These are phyloP conservation scores for Mylabris sibirica DNA, from an alignment of 2,888 invertebrate genomes.

Conservation along the genomic window DNA sequence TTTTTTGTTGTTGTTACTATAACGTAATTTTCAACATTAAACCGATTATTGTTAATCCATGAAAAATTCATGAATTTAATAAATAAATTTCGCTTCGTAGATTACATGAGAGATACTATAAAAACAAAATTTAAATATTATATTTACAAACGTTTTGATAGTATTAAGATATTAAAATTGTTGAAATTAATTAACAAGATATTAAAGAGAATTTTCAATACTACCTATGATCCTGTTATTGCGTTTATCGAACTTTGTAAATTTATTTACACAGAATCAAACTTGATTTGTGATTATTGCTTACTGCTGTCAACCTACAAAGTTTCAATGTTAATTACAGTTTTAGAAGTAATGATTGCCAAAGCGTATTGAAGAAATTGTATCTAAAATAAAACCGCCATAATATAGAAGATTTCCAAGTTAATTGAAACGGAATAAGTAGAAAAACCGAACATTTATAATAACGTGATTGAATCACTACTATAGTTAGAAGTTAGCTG, in stretches of 20 bases:
- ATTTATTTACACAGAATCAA: not conserved
- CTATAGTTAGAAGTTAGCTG: not conserved
- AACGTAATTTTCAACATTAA: not conserved
- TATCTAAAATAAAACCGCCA: not conserved
- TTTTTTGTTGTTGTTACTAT: not conserved
- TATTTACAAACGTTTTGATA: not conserved
- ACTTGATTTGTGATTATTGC: not conserved
- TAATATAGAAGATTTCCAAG: too few relatives aligned
- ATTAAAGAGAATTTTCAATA: not conserved
- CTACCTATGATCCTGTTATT: not conserved
- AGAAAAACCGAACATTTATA: not conserved
- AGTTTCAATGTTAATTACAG: slow-evolving; percentile 24
- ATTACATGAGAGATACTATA: not conserved
- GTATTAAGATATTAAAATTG: not conserved
- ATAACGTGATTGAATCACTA: not conserved
- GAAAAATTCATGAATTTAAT: slow-evolving; percentile 3
- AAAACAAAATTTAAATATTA: not conserved
- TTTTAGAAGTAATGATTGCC: slow-evolving; percentile 19
- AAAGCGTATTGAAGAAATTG: not conserved
- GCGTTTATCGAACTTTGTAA: not conserved
- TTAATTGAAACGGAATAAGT: not conserved
- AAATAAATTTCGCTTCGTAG: not conserved
- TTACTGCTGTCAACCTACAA: slow-evolving; percentile 1
- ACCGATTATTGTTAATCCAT: slow-evolving; percentile 4
- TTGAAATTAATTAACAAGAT: not conserved